These are phyloP conservation scores for Pagrus major DNA, from an alignment of 2,113 vertebrate species.

Conservation along the genomic window DNA sequence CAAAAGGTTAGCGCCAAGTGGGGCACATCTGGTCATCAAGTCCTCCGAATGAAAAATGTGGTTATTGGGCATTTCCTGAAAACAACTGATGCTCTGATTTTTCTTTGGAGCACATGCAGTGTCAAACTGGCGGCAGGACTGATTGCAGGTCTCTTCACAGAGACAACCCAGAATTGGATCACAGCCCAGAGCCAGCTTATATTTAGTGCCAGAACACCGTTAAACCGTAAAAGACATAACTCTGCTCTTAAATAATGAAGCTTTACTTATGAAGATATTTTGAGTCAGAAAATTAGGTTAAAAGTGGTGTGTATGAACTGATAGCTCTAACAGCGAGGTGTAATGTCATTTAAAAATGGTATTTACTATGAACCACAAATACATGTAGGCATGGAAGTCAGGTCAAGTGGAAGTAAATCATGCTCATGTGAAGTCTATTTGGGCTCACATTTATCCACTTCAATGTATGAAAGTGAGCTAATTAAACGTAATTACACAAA, in stretches of 20 bases:
- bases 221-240: neutral
- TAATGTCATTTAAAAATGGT: neutral
- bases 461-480: neutral
- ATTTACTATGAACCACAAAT: neutral
- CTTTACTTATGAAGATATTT: neutral
- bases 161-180: neutral
- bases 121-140: neutral
- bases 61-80: neutral
- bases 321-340: too few species aligned
- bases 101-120: neutral
- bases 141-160: neutral
- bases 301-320: neutral
- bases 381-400: neutral
- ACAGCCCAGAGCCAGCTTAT: neutral
- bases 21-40: neutral
- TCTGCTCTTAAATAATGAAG: neutral
- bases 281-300: neutral
- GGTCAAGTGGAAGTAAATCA: neutral
- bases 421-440: neutral
- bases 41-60: neutral
- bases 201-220: neutral
- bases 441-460: neutral
- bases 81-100: neutral
- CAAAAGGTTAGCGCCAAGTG: too few species aligned
- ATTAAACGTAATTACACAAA: neutral